phyloP scores from a whole-genome alignment of 1,140 invertebrate genomes.

The Linepithema humile region DNA sequence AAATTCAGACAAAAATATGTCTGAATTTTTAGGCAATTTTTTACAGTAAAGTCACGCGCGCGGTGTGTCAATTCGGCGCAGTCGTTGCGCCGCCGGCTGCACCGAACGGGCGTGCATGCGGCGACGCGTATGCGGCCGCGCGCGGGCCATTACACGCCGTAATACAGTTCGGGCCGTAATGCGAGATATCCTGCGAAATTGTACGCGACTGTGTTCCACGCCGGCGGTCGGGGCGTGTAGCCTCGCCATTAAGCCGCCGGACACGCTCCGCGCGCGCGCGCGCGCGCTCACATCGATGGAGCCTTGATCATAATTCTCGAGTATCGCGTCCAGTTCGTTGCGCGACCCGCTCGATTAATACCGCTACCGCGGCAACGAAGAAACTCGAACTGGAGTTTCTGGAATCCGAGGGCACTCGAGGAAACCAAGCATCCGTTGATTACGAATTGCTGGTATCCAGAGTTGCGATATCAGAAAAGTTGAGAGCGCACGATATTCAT shows the following conservation, averaged over 20 bases:
- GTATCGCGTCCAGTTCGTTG: neutral
- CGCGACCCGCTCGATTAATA: neutral
- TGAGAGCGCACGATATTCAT: neutral
- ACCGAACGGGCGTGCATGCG: slow-evolving; percentile 7
- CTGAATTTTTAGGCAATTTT: too few relatives aligned
- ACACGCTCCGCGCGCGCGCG: slow-evolving; percentile 25
- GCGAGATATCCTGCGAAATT: slow-evolving; percentile 76
- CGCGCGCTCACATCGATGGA: slow-evolving; percentile 28
- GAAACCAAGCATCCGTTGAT: neutral
- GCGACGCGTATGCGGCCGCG: neutral
- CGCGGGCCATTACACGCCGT: slow-evolving; percentile 66
- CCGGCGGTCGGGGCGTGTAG: slow-evolving; percentile 22
- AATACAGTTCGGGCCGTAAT: slow-evolving; percentile 72
- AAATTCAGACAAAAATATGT: too few relatives aligned
- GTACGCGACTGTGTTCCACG: slow-evolving; percentile 64
- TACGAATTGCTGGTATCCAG: neutral
- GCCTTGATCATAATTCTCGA: slow-evolving; percentile 37
- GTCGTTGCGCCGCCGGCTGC: slow-evolving; percentile 2
- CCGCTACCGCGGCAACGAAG: neutral
- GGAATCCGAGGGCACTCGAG: neutral
- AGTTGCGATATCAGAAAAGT: neutral
- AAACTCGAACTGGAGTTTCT: neutral
- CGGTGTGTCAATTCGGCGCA: slow-evolving; percentile 42
- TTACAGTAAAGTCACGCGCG: slow-evolving; percentile 47
- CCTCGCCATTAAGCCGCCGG: slow-evolving; percentile 56